Evolutionary conservation across 2,888 invertebrate genomes (phyloP).

Genomic region (Corbicula japonica): DNA sequence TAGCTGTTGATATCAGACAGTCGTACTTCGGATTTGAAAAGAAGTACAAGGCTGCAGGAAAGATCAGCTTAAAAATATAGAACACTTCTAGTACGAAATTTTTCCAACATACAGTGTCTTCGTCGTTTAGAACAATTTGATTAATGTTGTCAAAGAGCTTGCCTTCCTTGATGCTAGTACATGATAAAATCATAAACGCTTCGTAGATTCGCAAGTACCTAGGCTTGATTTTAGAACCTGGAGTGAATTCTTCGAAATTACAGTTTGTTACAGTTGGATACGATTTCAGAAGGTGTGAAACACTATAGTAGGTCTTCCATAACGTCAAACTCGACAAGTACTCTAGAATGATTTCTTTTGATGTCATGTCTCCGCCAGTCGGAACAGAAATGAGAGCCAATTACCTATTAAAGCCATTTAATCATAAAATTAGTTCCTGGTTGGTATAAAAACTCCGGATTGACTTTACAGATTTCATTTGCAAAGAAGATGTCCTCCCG

Average conservation of each 20-base stretch:
- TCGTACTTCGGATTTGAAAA: constrained; percentile 2
- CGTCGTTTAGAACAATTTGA: neutral
- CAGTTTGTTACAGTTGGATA: too few relatives aligned
- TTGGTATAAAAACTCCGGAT: too few relatives aligned
- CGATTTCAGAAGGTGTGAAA: too few relatives aligned
- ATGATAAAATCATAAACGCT: neutral
- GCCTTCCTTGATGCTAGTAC: neutral
- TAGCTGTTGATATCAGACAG: neutral
- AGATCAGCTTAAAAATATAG: constrained; percentile 19
- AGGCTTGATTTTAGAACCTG: neutral
- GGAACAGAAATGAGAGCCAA: too few relatives aligned
- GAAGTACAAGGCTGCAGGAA: constrained; percentile 10
- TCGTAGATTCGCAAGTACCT: neutral
- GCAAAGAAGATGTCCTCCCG: neutral
- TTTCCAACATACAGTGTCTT: neutral
- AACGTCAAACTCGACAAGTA: too few relatives aligned
- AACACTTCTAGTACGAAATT: constrained; percentile 3
- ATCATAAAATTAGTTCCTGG: too few relatives aligned
- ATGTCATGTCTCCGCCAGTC: too few relatives aligned
- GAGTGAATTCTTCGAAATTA: constrained; percentile 16
- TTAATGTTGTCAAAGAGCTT: neutral
- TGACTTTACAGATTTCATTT: too few relatives aligned
- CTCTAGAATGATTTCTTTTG: too few relatives aligned
- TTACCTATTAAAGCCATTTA: too few relatives aligned
- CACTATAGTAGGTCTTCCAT: too few relatives aligned